Evolutionary conservation across 2,797 vertebrate genomes (phyloP).

Genomic region (Erithacus rubecula): DNA sequence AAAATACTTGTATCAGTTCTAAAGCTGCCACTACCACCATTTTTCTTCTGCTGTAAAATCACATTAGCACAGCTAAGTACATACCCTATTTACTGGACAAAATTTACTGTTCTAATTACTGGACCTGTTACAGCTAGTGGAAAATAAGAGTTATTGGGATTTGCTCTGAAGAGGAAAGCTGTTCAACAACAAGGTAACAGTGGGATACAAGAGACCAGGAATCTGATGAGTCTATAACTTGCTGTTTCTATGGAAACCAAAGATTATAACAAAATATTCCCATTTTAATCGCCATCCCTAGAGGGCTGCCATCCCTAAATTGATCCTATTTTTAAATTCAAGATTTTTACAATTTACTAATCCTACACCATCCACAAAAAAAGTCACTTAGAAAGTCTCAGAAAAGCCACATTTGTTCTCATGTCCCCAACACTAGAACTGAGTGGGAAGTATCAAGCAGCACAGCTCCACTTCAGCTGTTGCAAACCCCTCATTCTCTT

Average conservation of each 20-base stretch:
- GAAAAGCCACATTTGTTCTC: background rate
- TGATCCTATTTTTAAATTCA: background rate
- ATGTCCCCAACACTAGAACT: rapidly evolving
- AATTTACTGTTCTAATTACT: slow-evolving; percentile 64
- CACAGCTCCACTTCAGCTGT: background rate
- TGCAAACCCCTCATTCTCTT: background rate
- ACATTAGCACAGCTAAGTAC: slow-evolving; percentile 21
- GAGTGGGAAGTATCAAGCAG: background rate
- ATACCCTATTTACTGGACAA: slow-evolving; percentile 13
- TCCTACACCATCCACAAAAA: background rate
- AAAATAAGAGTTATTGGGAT: slow-evolving; percentile 30
- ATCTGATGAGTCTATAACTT: background rate
- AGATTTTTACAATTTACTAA: background rate
- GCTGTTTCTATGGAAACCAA: slow-evolving; percentile 52
- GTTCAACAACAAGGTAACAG: slow-evolving; percentile 20
- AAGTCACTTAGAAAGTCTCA: background rate
- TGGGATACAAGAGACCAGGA: background rate
- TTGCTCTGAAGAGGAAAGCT: slow-evolving; percentile 9
- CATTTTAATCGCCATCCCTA: background rate
- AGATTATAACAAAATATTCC: slow-evolving; percentile 38
- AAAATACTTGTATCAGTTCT: background rate
- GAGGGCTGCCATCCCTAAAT: slow-evolving; percentile 1
- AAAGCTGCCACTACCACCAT: slow-evolving; percentile 8
- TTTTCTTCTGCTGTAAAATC: slow-evolving; percentile 26
- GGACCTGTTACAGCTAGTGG: slow-evolving; percentile 26